Percentiles rank a stretch among this genome's conserved stretches.
Evolutionary conservation across 2,113 vertebrate genomes (phyloP).

Genomic region (Tonatia bakeri): DNA sequence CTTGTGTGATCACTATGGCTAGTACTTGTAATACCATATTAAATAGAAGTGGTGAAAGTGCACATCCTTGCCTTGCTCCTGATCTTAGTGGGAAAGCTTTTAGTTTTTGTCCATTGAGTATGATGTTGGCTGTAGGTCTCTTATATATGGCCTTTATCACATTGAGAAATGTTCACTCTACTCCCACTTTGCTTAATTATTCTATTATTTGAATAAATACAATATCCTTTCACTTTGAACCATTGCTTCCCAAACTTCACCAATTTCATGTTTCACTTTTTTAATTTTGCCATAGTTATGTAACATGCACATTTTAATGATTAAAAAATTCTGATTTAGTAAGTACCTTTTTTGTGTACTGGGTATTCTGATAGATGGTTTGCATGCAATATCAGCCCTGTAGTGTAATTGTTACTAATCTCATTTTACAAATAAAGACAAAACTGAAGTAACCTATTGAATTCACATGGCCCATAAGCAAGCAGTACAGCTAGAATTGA

Average conservation of each 20-base stretch:
- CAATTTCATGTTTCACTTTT: not conserved
- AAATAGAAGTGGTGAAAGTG: too few species aligned
- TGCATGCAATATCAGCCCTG: not conserved
- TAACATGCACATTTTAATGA: not conserved
- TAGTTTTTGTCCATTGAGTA: too few species aligned
- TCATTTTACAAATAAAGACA: not conserved
- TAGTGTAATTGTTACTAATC: not conserved
- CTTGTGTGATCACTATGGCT: too few species aligned
- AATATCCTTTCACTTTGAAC: not conserved
- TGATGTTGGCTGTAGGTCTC: too few species aligned
- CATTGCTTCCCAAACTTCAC: not conserved
- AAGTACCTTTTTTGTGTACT: not conserved
- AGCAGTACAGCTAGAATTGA: not conserved
- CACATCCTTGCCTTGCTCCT: too few species aligned
- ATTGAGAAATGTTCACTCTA: too few species aligned
- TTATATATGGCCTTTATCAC: too few species aligned
- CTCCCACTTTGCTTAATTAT: not conserved
- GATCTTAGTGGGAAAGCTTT: too few species aligned
- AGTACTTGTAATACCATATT: too few species aligned
- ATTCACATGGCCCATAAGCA: not conserved
- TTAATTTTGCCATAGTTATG: not conserved
- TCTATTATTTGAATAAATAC: not conserved
- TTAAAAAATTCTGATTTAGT: not conserved
- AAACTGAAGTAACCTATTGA: not conserved
- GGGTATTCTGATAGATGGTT: not conserved